phyloP scores from a whole-genome alignment of 2,797 vertebrate species.

The Sebastes diploproa region DNA sequence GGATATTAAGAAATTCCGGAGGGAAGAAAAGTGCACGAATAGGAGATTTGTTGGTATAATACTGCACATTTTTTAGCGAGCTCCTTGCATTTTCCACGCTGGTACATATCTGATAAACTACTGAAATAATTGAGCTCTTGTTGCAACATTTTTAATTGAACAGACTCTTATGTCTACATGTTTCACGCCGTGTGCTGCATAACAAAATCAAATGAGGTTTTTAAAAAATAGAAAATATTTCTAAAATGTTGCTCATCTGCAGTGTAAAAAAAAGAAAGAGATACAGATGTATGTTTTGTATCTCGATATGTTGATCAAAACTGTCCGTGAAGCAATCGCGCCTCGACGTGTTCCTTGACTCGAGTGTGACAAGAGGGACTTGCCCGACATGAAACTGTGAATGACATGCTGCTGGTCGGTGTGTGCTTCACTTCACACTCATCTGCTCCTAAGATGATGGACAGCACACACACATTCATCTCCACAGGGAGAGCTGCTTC shows the following conservation, averaged over 20 bases:
- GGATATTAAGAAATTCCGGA: slow-evolving; percentile 25
- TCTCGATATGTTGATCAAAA: slow-evolving; percentile 19
- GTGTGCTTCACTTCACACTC: slow-evolving; percentile 68
- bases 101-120: slow-evolving; percentile 1
- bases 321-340: slow-evolving; percentile 15
- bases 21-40: background rate
- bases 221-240: background rate
- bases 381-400: slow-evolving; percentile 55
- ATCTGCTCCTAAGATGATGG: slow-evolving; percentile 63
- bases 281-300: background rate
- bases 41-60: background rate
- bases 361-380: slow-evolving; percentile 56
- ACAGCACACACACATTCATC: slow-evolving; percentile 53
- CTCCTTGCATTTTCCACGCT: slow-evolving; percentile 11
- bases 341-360: slow-evolving; percentile 34
- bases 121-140: slow-evolving; percentile 12
- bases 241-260: background rate
- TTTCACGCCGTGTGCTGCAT: background rate
- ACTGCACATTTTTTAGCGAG: slow-evolving; percentile 1
- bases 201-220: background rate
- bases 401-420: slow-evolving; percentile 55
- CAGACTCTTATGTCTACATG: background rate
- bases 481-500: slow-evolving; percentile 61
- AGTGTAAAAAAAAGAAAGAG: background rate
- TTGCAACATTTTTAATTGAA: slow-evolving; percentile 38